Conservation (phyloP, 1,140 invertebrate species). For the Pinna nobilis region DNA sequence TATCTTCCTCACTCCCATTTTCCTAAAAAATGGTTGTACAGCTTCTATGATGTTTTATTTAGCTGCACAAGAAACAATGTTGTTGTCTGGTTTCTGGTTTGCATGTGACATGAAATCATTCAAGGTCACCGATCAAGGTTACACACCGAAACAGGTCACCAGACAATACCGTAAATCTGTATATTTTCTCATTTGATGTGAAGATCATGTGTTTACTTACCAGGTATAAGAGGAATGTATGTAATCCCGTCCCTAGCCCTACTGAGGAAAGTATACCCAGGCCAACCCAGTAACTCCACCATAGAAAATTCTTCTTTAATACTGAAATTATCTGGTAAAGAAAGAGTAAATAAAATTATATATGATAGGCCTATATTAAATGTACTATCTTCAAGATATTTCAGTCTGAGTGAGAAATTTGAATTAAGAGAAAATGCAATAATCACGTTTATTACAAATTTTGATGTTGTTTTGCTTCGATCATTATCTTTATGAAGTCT, state of each 20-base stretch:
- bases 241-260: slow-evolving; percentile 97
- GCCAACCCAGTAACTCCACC: slow-evolving; percentile 95
- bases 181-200: slow-evolving; percentile 75
- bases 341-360: slow-evolving; percentile 59
- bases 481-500: too few species aligned
- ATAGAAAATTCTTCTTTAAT: slow-evolving; percentile 77
- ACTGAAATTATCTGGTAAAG: slow-evolving; percentile 70
- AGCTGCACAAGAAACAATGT: too few species aligned
- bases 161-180: not conserved
- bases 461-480: too few species aligned
- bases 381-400: not conserved
- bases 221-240: slow-evolving; percentile 98
- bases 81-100: too few species aligned
- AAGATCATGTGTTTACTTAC: too few species aligned
- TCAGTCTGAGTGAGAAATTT: not conserved
- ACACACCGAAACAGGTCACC: too few species aligned
- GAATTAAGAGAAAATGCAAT: not conserved
- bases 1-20: too few species aligned
- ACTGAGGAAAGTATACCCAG: slow-evolving; percentile 97
- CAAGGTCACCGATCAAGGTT: not conserved
- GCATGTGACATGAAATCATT: too few species aligned
- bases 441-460: too few species aligned
- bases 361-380: not conserved
- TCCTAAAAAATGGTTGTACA: not conserved
- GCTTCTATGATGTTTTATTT: not conserved